A percentile compares a stretch with the other conserved stretches of the same genome.
Conservation (phyloP, 2,113 vertebrate genomes). For the Arothron firmamentum region DNA sequence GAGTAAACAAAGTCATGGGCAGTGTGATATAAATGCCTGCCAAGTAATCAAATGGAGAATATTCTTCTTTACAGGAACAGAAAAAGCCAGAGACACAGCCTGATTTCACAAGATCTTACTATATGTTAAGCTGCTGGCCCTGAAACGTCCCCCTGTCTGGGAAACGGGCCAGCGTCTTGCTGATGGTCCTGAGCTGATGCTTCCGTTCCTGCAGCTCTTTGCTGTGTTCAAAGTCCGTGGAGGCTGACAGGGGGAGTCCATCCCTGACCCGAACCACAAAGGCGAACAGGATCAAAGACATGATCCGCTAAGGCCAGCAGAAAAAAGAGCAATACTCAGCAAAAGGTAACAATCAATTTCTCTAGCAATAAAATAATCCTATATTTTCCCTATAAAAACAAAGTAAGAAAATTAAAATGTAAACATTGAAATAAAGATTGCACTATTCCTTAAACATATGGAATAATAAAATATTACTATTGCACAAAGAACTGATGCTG, state of each 20-base stretch:
- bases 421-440: too few relatives aligned
- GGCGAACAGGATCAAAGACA: slow-evolving; percentile 95
- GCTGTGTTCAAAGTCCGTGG: slow-evolving; percentile 90
- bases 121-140: slow-evolving; percentile 80
- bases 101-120: slow-evolving; percentile 75
- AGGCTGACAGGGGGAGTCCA: slow-evolving; percentile 95
- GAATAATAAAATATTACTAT: too few relatives aligned
- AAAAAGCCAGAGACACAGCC: not conserved
- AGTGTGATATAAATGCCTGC: slow-evolving; percentile 11
- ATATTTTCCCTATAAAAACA: too few relatives aligned
- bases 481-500: too few relatives aligned
- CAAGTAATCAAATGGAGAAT: not conserved
- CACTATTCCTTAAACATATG: too few relatives aligned
- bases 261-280: slow-evolving; percentile 92
- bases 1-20: slow-evolving; percentile 59
- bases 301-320: slow-evolving; percentile 77
- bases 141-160: slow-evolving; percentile 81
- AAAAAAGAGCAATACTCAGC: slow-evolving; percentile 73
- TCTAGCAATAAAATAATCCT: not conserved
- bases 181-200: slow-evolving; percentile 81
- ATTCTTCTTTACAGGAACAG: not conserved
- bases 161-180: slow-evolving; percentile 69
- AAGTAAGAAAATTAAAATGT: too few relatives aligned
- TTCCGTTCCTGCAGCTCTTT: slow-evolving; percentile 87
- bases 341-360: not conserved